Percentiles rank a stretch among this genome's conserved stretches.
Evolutionary conservation across 2,888 invertebrate species (phyloP).

Genomic region (Amiota mariae): DNA sequence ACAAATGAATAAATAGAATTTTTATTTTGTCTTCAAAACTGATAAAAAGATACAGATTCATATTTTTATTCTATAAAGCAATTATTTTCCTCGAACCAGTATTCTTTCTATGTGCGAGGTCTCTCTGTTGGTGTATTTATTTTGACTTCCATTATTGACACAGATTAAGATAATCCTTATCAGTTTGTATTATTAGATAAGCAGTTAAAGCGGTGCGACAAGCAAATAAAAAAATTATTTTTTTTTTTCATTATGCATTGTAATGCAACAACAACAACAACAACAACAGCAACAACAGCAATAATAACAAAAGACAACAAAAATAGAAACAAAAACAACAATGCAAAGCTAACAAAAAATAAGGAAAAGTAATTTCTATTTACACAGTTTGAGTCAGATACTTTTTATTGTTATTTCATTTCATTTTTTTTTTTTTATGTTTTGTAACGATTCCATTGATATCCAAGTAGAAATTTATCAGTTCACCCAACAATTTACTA

Average conservation of each 20-base stretch:
- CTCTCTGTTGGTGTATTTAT: constrained; percentile 6
- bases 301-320: too few relatives aligned
- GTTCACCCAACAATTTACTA: neutral
- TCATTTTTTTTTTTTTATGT: constrained; percentile 6
- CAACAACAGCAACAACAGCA: neutral
- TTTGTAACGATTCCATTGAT: constrained; percentile 13
- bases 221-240: constrained; percentile 19
- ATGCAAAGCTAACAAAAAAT: too few relatives aligned
- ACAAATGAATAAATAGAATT: too few relatives aligned
- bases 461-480: neutral
- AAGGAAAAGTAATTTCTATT: neutral
- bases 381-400: constrained; percentile 28
- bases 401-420: neutral
- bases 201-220: constrained; percentile 9
- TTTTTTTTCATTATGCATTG: constrained; percentile 19
- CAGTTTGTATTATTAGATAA: constrained; percentile 46
- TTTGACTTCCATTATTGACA: constrained; percentile 57
- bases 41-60: constrained; percentile 32
- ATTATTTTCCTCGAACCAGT: too few relatives aligned
- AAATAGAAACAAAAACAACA: too few relatives aligned
- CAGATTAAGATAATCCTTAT: constrained; percentile 71
- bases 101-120: neutral
- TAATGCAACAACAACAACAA: constrained; percentile 20
- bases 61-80: constrained; percentile 3
- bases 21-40: too few relatives aligned